Conservation (phyloP, 2,888 invertebrate species). For the Drosophila infuscata region DNA sequence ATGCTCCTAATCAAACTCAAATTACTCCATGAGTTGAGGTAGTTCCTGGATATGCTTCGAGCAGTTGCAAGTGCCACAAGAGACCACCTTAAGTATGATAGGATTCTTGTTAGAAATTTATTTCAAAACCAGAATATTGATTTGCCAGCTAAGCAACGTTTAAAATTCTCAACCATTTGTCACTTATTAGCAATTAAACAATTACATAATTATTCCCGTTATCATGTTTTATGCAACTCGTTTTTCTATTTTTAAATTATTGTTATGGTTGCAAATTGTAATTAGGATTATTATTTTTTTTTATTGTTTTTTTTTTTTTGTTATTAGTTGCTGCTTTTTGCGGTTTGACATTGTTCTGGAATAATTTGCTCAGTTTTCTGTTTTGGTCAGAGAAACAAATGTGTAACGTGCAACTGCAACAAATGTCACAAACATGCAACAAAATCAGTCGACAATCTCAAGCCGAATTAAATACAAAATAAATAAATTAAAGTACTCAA, state of each 20-base stretch:
- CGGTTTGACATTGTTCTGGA: slow-evolving; percentile 19
- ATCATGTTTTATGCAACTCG: neutral
- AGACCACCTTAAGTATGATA: neutral
- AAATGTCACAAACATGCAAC: slow-evolving; percentile 42
- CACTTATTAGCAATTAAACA: neutral
- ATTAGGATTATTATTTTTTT: neutral
- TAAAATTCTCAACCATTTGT: neutral
- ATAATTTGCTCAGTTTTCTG: slow-evolving; percentile 17
- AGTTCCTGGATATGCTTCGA: too few relatives aligned
- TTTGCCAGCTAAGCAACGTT: neutral
- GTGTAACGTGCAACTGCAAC: slow-evolving; percentile 21
- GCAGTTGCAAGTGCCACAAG: slow-evolving; percentile 5
- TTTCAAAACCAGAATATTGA: too few relatives aligned
- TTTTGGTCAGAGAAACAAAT: neutral
- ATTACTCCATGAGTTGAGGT: too few relatives aligned
- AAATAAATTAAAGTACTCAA: too few relatives aligned
- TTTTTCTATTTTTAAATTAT: neutral
- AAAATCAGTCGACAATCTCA: neutral
- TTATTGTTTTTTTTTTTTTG: neutral
- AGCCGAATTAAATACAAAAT: neutral
- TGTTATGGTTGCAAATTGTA: neutral
- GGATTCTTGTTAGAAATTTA: too few relatives aligned
- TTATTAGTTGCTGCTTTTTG: neutral
- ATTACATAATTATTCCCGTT: neutral
- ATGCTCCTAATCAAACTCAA: too few relatives aligned